Evolutionary conservation across 2,113 vertebrate species (phyloP).

Genomic region (Cyphomyrus discorhynchus): DNA sequence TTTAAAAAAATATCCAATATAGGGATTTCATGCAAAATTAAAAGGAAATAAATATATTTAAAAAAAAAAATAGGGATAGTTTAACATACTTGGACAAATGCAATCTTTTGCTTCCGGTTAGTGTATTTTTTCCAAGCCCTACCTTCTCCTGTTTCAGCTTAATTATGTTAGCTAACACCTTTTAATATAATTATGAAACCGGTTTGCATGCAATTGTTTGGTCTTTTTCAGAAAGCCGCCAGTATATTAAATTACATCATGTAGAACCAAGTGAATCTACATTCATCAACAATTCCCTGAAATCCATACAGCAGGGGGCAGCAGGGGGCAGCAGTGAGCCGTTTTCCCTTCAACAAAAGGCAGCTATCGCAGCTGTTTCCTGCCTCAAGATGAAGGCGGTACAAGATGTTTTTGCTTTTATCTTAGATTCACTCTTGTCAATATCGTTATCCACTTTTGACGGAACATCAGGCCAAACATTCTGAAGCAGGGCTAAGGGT

Average conservation of each 20-base stretch:
- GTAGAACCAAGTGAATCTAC: not conserved
- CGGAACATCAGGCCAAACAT: not conserved
- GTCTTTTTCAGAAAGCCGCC: not conserved
- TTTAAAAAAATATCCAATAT: not conserved
- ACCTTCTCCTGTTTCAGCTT: not conserved
- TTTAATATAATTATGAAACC: not conserved
- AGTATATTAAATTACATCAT: not conserved
- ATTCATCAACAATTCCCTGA: not conserved
- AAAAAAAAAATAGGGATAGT: not conserved
- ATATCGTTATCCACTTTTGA: not conserved
- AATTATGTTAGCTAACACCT: not conserved
- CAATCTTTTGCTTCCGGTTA: not conserved
- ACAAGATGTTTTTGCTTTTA: not conserved
- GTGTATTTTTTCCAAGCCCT: not conserved
- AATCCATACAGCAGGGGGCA: not conserved
- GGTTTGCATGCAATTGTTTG: not conserved
- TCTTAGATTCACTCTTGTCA: not conserved
- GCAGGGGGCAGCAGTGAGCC: constrained; percentile 16
- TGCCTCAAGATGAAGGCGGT: not conserved
- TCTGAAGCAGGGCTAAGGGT: not conserved
- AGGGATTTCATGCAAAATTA: not conserved
- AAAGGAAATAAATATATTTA: not conserved
- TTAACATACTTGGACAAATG: not conserved
- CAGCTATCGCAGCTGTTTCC: not conserved
- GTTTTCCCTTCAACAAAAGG: not conserved